phyloP scores from a whole-genome alignment of 2,113 vertebrate genomes.

The Bostrychus sinensis region DNA sequence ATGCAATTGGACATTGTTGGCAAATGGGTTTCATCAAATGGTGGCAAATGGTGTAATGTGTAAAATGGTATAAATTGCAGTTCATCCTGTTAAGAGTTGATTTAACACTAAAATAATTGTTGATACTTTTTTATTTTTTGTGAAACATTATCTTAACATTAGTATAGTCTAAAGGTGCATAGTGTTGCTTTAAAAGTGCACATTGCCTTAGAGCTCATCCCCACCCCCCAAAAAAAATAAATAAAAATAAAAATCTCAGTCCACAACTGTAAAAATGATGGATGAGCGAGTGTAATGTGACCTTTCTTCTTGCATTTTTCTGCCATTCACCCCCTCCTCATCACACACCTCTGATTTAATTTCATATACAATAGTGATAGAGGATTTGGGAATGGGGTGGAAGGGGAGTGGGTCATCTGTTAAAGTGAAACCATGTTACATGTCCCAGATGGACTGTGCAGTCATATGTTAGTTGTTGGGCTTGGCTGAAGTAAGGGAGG shows the following conservation, averaged over 20 bases:
- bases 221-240: too few relatives aligned
- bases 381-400: background rate
- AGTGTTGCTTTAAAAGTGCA: too few relatives aligned
- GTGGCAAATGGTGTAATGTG: too few relatives aligned
- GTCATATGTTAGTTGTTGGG: conserved; percentile 20
- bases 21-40: too few relatives aligned
- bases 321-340: conserved; percentile 23
- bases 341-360: conserved; percentile 35
- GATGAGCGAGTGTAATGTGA: conserved; percentile 66
- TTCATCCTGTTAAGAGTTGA: too few relatives aligned
- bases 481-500: background rate
- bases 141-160: too few relatives aligned
- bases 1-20: too few relatives aligned
- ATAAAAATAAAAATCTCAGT: conserved; percentile 41
- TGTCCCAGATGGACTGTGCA: conserved; percentile 20
- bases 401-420: conserved; percentile 6
- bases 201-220: conserved; percentile 19
- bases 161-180: too few relatives aligned
- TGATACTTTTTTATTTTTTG: too few relatives aligned
- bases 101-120: too few relatives aligned
- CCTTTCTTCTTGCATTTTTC: conserved; percentile 65
- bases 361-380: conserved; percentile 16
- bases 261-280: conserved; percentile 67
- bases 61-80: too few relatives aligned
- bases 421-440: conserved; percentile 40